A percentile compares a stretch with the other conserved stretches of the same genome.
These are phyloP conservation scores for Anas platyrhynchos DNA, from an alignment of 2,113 vertebrate species.

Conservation along the genomic window DNA sequence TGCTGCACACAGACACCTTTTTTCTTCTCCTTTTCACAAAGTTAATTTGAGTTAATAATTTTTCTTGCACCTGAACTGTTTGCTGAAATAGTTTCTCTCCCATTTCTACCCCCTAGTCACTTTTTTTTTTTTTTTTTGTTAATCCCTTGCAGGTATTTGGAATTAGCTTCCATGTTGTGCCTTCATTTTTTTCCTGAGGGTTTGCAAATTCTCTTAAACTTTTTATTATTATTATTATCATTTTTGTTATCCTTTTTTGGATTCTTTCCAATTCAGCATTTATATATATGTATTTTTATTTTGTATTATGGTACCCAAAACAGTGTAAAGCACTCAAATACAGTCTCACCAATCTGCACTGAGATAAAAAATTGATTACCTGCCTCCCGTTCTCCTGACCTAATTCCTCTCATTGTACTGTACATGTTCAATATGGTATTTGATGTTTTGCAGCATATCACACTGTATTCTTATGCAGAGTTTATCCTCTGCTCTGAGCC, in stretches of 20 bases:
- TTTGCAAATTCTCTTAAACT: slow-evolving; percentile 49
- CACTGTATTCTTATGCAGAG: slow-evolving; percentile 15
- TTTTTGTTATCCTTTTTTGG: slow-evolving; percentile 46
- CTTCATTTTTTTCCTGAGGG: slow-evolving; percentile 38
- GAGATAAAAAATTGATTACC: slow-evolving; percentile 67
- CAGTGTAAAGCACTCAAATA: background rate
- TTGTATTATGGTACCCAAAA: slow-evolving; percentile 19
- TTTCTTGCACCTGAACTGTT: slow-evolving; percentile 28
- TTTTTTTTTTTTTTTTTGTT: background rate
- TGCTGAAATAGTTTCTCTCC: slow-evolving; percentile 42
- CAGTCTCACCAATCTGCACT: background rate
- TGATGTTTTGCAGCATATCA: background rate
- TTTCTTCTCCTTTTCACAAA: background rate
- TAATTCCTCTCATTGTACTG: slow-evolving; percentile 50
- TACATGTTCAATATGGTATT: slow-evolving; percentile 16
- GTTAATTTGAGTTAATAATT: slow-evolving; percentile 56
- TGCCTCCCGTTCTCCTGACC: slow-evolving; percentile 53
- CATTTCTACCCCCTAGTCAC: background rate
- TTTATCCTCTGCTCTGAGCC: background rate
- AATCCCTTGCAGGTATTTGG: slow-evolving; percentile 68
- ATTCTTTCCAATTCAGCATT: slow-evolving; percentile 41
- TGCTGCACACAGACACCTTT: background rate
- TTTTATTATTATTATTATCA: background rate
- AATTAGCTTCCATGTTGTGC: slow-evolving; percentile 61
- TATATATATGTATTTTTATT: background rate